phyloP scores from a whole-genome alignment of 1,140 invertebrate genomes.

The Araneus ventricosus region DNA sequence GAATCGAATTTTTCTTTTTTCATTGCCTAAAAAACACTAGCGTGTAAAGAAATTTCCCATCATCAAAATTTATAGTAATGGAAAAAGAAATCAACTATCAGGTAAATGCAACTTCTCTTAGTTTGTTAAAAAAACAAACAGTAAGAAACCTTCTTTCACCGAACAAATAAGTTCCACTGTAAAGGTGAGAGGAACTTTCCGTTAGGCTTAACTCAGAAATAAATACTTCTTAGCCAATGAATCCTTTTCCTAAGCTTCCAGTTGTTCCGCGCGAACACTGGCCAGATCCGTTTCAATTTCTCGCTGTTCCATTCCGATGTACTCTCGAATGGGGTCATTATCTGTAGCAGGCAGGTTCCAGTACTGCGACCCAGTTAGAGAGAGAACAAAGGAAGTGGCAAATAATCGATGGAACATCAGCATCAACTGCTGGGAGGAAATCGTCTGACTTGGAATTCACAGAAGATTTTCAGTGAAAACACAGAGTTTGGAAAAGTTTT shows the following conservation, averaged over 20 bases:
- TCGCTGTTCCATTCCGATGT: neutral
- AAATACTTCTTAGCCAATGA: neutral
- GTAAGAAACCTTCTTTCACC: no score
- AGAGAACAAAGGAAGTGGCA: neutral
- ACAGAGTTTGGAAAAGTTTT: constrained; percentile 33
- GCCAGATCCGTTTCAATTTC: neutral
- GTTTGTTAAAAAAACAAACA: no score
- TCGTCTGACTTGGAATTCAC: constrained; percentile 24
- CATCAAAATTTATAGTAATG: no score
- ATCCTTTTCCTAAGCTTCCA: neutral
- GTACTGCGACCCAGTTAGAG: neutral
- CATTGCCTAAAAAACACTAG: no score
- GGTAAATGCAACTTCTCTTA: no score
- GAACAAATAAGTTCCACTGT: no score
- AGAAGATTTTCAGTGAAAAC: constrained; percentile 9
- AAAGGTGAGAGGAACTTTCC: neutral
- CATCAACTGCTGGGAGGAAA: neutral
- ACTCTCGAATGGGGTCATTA: constrained; percentile 18
- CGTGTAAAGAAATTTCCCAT: no score
- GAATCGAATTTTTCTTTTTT: no score
- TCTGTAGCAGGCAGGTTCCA: constrained; percentile 16
- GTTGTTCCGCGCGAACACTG: neutral
- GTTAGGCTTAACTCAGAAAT: neutral
- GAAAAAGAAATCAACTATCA: no score
- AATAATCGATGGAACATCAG: constrained; percentile 21